Conservation (phyloP, 1,140 invertebrate genomes). For the Aphidius ervi region DNA sequence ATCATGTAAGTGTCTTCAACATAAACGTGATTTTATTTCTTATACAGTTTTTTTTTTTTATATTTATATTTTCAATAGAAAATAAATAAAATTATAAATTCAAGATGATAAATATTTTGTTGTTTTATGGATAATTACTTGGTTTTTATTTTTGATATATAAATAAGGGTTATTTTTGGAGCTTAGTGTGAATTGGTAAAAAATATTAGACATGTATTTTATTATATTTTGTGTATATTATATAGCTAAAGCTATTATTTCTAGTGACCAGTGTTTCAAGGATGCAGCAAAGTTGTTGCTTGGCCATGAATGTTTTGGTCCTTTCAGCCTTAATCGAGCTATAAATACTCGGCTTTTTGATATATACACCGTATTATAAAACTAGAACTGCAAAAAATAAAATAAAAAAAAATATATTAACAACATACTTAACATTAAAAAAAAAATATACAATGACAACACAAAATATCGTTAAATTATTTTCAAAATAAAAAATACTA, state of each 20-base stretch:
- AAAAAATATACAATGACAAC: no score
- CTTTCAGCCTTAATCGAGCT: constrained; percentile 52
- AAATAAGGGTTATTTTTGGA: background rate
- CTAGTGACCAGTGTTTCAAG: background rate
- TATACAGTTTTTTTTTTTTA: background rate
- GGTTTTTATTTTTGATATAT: background rate
- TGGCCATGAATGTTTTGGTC: constrained; percentile 49
- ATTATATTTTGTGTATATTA: background rate
- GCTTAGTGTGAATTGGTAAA: constrained; percentile 32
- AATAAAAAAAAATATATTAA: no score
- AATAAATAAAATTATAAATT: background rate
- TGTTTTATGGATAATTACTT: no score
- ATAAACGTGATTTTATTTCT: background rate
- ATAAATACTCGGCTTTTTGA: constrained; percentile 54
- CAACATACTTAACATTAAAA: no score
- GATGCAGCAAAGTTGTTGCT: constrained; percentile 50
- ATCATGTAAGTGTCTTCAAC: background rate
- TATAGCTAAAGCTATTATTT: background rate
- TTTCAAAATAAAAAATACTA: no score
- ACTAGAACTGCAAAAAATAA: no score
- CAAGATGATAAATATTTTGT: background rate
- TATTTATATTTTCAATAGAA: background rate
- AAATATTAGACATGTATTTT: constrained; percentile 50
- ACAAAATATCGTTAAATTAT: no score
- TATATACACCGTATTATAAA: constrained; percentile 25